phyloP scores from a whole-genome alignment of 2,888 invertebrate genomes.

The Nomada hirtipes region DNA sequence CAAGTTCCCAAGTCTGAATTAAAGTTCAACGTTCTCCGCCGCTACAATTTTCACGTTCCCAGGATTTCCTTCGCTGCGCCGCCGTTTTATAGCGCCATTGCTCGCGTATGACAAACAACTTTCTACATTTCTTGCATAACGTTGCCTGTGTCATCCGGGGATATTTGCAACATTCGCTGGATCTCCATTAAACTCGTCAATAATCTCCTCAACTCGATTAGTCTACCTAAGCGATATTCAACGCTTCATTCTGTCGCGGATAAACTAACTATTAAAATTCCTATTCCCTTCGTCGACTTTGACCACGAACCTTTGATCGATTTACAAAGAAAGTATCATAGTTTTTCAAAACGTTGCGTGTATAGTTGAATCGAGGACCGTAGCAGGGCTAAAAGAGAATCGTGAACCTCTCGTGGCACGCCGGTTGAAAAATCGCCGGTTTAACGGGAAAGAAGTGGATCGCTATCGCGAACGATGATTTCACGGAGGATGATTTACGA shows the following conservation, averaged over 20 bases:
- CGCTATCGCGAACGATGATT: neutral
- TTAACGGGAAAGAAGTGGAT: neutral
- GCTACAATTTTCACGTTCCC: slow-evolving; percentile 35
- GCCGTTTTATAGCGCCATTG: slow-evolving; percentile 28
- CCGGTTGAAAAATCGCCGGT: neutral
- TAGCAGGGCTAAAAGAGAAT: too few relatives aligned
- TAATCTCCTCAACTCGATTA: too few relatives aligned
- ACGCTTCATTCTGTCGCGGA: too few relatives aligned
- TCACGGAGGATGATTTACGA: slow-evolving; percentile 2
- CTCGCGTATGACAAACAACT: slow-evolving; percentile 46
- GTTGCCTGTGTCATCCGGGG: neutral
- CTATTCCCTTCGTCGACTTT: too few relatives aligned
- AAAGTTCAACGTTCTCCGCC: slow-evolving; percentile 29
- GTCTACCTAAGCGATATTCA: too few relatives aligned
- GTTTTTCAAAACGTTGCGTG: too few relatives aligned
- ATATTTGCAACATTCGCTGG: neutral
- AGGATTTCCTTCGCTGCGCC: slow-evolving; percentile 32
- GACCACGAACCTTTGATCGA: too few relatives aligned
- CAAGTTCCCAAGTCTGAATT: neutral
- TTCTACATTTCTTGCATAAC: slow-evolving; percentile 42
- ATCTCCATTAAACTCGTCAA: too few relatives aligned
- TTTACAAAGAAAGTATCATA: too few relatives aligned
- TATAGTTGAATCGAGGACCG: too few relatives aligned
- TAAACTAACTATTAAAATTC: too few relatives aligned
- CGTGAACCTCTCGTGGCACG: too few relatives aligned